phyloP scores from a whole-genome alignment of 2,888 invertebrate species.

The Prosapia bicincta region DNA sequence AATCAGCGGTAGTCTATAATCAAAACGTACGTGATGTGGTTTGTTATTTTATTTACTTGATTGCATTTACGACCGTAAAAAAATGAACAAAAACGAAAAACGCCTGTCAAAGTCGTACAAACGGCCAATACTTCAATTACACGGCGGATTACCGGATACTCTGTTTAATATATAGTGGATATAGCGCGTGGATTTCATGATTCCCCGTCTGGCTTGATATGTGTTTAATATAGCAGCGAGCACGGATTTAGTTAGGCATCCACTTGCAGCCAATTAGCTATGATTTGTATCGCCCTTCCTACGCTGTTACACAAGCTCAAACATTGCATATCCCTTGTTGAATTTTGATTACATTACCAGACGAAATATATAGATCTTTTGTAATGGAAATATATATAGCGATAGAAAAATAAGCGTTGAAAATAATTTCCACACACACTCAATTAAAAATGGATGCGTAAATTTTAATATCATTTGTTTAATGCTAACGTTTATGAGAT shows the following conservation, averaged over 20 bases:
- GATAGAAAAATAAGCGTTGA: too few species aligned
- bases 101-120: too few species aligned
- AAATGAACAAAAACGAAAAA: too few species aligned
- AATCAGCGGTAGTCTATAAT: too few species aligned
- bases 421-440: too few species aligned
- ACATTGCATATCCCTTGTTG: neutral
- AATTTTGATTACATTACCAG: neutral
- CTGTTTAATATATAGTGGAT: neutral
- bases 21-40: too few species aligned
- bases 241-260: neutral
- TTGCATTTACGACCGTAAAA: too few species aligned
- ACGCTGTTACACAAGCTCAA: neutral
- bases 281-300: neutral
- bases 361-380: neutral
- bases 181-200: neutral
- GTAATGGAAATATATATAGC: neutral
- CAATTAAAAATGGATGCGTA: too few species aligned
- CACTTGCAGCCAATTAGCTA: neutral
- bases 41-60: too few species aligned
- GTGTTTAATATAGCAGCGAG: neutral
- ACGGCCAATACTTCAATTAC: neutral
- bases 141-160: neutral
- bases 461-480: too few species aligned
- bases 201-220: neutral
- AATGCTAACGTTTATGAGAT: too few species aligned